Percentiles rank a stretch among this genome's conserved stretches.
Evolutionary conservation across 1,140 invertebrate genomes (phyloP).

Genomic region (Aphaenogaster rudis): DNA sequence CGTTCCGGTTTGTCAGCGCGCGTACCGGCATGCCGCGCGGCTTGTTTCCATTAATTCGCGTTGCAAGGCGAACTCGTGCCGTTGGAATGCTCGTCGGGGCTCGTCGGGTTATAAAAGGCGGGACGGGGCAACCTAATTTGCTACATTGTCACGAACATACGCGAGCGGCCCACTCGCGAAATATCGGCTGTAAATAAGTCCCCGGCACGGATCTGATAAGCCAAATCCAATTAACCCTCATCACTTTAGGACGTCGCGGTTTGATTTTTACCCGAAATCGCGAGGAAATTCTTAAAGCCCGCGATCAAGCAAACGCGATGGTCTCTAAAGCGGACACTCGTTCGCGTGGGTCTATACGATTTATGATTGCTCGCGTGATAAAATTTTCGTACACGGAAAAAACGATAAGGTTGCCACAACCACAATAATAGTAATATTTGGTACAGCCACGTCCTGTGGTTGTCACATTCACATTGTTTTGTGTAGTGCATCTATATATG

Average conservation of each 20-base stretch:
- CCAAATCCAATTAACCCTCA: conserved; percentile 63
- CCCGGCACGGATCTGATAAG: conserved; percentile 57
- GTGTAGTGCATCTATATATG: too few relatives aligned
- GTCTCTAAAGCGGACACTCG: not conserved
- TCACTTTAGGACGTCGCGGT: conserved; percentile 30
- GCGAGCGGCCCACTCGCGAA: conserved; percentile 42
- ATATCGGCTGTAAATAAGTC: conserved; percentile 58
- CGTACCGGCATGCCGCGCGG: conserved; percentile 78
- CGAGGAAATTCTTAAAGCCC: conserved; percentile 6
- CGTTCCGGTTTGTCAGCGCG: conserved; percentile 83
- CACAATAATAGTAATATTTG: too few relatives aligned
- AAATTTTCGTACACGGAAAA: not conserved
- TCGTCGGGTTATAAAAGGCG: conserved; percentile 64
- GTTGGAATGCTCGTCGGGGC: conserved; percentile 49
- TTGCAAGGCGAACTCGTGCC: conserved; percentile 72
- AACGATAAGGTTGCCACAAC: too few relatives aligned
- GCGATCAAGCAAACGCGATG: conserved; percentile 13
- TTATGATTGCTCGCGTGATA: not conserved
- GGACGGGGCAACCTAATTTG: conserved; percentile 70
- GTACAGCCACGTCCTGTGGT: too few relatives aligned
- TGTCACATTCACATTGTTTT: too few relatives aligned
- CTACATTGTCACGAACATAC: conserved; percentile 66
- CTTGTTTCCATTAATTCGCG: conserved; percentile 86
- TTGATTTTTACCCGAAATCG: conserved; percentile 49
- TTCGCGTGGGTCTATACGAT: not conserved